These are phyloP conservation scores for Halichoerus grypus DNA, from an alignment of 2,113 vertebrate genomes.

Conservation along the genomic window DNA sequence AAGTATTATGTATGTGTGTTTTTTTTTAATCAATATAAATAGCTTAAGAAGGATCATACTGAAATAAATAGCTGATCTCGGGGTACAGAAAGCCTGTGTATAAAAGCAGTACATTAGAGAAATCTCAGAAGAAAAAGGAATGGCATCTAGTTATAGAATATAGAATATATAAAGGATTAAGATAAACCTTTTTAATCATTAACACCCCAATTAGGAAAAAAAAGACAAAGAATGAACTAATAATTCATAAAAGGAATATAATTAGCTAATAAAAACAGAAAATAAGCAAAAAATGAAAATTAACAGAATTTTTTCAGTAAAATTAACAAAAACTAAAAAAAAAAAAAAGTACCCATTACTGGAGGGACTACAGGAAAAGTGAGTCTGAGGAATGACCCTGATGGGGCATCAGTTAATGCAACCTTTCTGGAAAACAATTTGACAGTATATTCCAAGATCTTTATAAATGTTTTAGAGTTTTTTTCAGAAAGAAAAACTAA, in stretches of 20 bases:
- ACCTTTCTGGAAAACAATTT: neutral
- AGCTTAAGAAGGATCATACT: neutral
- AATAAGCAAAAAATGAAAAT: neutral
- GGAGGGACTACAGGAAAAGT: neutral
- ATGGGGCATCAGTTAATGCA: neutral
- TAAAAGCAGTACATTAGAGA: neutral
- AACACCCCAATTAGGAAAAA: neutral
- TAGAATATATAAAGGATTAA: neutral
- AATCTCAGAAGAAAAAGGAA: neutral
- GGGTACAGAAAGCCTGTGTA: neutral
- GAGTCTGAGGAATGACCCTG: neutral
- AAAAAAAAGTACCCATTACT: neutral
- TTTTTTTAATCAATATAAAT: neutral
- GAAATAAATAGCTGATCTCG: slow-evolving; percentile 20
- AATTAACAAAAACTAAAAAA: neutral
- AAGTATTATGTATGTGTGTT: neutral
- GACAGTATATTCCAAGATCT: neutral
- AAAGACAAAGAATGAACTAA: neutral
- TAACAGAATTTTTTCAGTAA: neutral
- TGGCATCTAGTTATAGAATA: neutral
- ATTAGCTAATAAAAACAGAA: neutral
- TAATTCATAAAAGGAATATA: slow-evolving; percentile 18
- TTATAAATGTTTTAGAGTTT: neutral
- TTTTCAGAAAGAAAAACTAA: neutral
- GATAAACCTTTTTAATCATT: neutral